phyloP scores from a whole-genome alignment of 1,140 invertebrate genomes.

The Ceratina calcarata region DNA sequence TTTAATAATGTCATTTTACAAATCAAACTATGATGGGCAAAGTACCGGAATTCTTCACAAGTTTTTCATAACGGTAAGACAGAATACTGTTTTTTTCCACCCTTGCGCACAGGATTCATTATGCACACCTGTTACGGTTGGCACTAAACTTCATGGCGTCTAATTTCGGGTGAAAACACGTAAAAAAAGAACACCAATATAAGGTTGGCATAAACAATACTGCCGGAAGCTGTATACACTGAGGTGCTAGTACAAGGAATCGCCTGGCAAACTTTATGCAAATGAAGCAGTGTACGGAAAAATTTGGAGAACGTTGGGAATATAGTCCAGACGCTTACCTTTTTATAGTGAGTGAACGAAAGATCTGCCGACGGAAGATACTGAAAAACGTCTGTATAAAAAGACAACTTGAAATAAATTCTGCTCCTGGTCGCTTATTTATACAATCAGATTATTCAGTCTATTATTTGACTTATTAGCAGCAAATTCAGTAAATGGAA shows the following conservation, averaged over 20 bases:
- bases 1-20: too few species aligned
- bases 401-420: too few species aligned
- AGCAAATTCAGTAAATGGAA: too few species aligned
- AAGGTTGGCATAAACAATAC: constrained; percentile 36
- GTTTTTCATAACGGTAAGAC: background rate
- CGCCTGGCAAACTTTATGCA: constrained; percentile 20
- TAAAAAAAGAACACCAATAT: background rate
- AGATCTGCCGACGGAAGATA: too few species aligned
- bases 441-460: too few species aligned
- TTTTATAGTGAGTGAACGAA: too few species aligned
- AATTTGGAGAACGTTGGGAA: background rate
- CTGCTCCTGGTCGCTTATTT: too few species aligned
- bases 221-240: background rate
- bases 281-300: background rate
- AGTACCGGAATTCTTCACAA: background rate
- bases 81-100: background rate
- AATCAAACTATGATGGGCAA: too few species aligned
- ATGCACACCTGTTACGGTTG: constrained; percentile 31
- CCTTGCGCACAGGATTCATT: background rate
- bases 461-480: too few species aligned
- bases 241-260: background rate
- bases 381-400: too few species aligned
- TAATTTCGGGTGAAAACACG: constrained; percentile 8
- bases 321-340: too few species aligned
- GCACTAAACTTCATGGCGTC: constrained; percentile 17